Percentiles rank a stretch among this genome's conserved stretches.
These are phyloP conservation scores for Chlorops oryzae DNA, from an alignment of 1,140 invertebrate genomes.

Conservation along the genomic window DNA sequence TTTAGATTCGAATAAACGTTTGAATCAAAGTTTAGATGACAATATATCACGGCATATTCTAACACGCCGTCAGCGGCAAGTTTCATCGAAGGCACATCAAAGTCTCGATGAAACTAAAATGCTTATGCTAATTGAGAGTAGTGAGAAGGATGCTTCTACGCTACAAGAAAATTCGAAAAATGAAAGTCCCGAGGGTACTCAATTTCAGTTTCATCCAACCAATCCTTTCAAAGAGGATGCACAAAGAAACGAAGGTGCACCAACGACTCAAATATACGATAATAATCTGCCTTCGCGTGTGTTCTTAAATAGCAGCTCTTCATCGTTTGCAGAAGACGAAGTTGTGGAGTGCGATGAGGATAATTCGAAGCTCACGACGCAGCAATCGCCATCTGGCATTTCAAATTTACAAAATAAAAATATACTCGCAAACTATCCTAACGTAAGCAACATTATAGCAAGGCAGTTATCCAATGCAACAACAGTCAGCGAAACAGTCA, in stretches of 20 bases:
- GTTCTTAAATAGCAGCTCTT: slow-evolving; percentile 15
- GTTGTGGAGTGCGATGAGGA: slow-evolving; percentile 21
- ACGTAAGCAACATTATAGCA: slow-evolving; percentile 44
- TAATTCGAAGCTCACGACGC: neutral
- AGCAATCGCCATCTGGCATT: slow-evolving; percentile 13
- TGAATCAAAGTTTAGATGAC: slow-evolving; percentile 65
- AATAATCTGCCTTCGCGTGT: slow-evolving; percentile 8
- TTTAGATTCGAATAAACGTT: slow-evolving; percentile 49
- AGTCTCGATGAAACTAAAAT: slow-evolving; percentile 57
- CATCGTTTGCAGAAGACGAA: slow-evolving; percentile 14
- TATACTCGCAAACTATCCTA: slow-evolving; percentile 25
- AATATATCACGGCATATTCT: slow-evolving; percentile 51
- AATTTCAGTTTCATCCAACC: slow-evolving; percentile 34
- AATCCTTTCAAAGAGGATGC: slow-evolving; percentile 43
- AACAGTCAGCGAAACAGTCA: slow-evolving; percentile 33
- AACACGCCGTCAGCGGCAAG: slow-evolving; percentile 22
- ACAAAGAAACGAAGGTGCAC: too few relatives aligned
- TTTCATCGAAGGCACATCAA: slow-evolving; percentile 49
- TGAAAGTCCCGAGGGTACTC: slow-evolving; percentile 24
- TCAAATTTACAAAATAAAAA: slow-evolving; percentile 33
- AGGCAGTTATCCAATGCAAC: slow-evolving; percentile 40
- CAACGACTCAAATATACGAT: slow-evolving; percentile 9
- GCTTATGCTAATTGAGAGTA: slow-evolving; percentile 33
- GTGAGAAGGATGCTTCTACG: slow-evolving; percentile 15
- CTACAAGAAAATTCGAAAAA: slow-evolving; percentile 2